A percentile compares a stretch with the other conserved stretches of the same genome.
phyloP scores from a whole-genome alignment of 1,140 invertebrate genomes.

The Carposina sasakii region DNA sequence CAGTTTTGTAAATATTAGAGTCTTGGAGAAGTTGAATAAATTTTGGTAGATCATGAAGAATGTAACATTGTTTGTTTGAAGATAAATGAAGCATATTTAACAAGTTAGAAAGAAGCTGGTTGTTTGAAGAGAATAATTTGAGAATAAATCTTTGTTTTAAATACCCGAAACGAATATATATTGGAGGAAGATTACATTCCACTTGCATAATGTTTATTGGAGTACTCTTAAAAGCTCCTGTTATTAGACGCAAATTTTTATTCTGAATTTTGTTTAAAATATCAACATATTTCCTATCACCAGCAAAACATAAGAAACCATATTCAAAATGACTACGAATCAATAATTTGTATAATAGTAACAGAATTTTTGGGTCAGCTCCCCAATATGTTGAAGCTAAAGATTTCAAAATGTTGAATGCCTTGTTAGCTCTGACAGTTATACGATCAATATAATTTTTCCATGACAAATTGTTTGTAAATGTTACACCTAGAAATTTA shows the following conservation, averaged over 20 bases:
- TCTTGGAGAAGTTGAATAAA: too few species aligned
- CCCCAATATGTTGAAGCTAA: neutral
- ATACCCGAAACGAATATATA: too few species aligned
- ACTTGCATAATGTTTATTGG: too few species aligned
- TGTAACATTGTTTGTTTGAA: too few species aligned
- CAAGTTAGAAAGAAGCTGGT: too few species aligned
- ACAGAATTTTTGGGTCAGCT: slow-evolving; percentile 3
- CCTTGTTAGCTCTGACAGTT: neutral
- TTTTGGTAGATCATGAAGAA: too few species aligned
- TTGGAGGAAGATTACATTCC: too few species aligned
- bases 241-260: slow-evolving; percentile 2
- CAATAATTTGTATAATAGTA: slow-evolving; percentile 1
- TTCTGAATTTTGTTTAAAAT: slow-evolving; percentile 7
- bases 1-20: too few species aligned
- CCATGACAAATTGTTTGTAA: slow-evolving; percentile 20
- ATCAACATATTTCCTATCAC: neutral
- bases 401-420: slow-evolving; percentile 1
- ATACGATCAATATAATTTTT: slow-evolving; percentile 11
- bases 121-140: too few species aligned
- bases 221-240: slow-evolving; percentile 1
- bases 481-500: slow-evolving; percentile 19
- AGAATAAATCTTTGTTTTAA: too few species aligned
- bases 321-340: slow-evolving; percentile 8
- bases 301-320: slow-evolving; percentile 5
- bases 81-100: too few species aligned